Evolutionary conservation across 2,797 vertebrate species (phyloP).

Genomic region (Pangasius macronema): DNA sequence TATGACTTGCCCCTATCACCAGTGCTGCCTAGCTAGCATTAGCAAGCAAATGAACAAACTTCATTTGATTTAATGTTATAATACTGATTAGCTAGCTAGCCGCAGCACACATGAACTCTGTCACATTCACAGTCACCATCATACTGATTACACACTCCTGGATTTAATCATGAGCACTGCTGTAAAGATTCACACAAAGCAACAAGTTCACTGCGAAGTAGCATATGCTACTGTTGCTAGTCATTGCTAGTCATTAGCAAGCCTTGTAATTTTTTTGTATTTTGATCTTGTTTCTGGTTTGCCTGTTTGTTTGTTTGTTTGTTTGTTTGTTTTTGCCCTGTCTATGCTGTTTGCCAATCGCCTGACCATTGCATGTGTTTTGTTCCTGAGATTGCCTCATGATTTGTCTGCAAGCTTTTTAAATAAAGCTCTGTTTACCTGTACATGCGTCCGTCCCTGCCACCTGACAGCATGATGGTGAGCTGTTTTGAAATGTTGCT

Average conservation of each 20-base stretch:
- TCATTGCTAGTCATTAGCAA: background rate
- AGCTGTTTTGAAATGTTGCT: background rate
- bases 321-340: background rate
- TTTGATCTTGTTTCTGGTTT: background rate
- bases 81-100: background rate
- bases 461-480: background rate
- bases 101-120: background rate
- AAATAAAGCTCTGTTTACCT: background rate
- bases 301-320: background rate
- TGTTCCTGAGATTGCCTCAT: background rate
- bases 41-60: background rate
- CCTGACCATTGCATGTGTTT: background rate
- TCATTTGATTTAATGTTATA: background rate
- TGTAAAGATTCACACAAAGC: too few relatives aligned
- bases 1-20: background rate
- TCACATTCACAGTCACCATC: too few relatives aligned
- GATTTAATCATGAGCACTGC: background rate
- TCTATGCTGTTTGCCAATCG: background rate
- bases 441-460: background rate
- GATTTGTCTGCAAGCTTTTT: background rate
- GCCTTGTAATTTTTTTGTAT: background rate
- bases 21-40: background rate
- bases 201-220: background rate
- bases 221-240: background rate
- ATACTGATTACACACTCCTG: background rate